phyloP scores from a whole-genome alignment of 2,797 vertebrate genomes.

The Cyprinodon diabolis region DNA sequence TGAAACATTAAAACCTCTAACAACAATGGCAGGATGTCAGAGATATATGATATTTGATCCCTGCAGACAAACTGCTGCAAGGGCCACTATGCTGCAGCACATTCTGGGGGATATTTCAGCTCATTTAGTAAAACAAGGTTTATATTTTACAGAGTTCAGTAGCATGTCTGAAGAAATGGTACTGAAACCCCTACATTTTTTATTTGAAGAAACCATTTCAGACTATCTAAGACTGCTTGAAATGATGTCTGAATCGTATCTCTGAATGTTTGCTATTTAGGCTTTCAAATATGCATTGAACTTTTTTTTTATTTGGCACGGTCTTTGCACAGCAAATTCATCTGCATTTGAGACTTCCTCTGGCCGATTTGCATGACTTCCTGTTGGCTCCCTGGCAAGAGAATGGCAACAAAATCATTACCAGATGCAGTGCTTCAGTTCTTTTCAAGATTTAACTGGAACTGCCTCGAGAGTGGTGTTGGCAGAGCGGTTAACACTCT shows the following conservation, averaged over 20 bases:
- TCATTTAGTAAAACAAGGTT: not conserved
- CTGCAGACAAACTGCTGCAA: conserved; percentile 27
- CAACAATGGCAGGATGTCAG: conserved; percentile 75
- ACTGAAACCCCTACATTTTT: not conserved
- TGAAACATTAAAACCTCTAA: conserved; percentile 64
- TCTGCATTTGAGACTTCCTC: conserved; percentile 19
- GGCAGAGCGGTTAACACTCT: not conserved
- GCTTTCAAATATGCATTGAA: not conserved
- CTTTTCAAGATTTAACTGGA: not conserved
- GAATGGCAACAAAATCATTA: conserved; percentile 17
- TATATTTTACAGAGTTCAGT: conserved; percentile 5
- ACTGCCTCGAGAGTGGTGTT: not conserved
- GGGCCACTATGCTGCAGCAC: conserved; percentile 36
- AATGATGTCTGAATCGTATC: not conserved
- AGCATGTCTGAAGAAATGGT: not conserved
- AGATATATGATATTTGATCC: conserved; percentile 62
- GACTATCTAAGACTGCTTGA: not conserved
- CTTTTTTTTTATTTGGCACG: not conserved
- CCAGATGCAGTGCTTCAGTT: conserved; percentile 1
- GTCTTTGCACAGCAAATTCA: not conserved
- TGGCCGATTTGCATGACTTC: conserved; percentile 27
- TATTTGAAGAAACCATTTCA: not conserved
- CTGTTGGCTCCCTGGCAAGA: conserved; percentile 17
- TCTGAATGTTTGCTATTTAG: not conserved
- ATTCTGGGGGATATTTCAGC: conserved; percentile 17